phyloP scores from a whole-genome alignment of 2,888 invertebrate genomes.

The Pristionchus maxplancki region DNA sequence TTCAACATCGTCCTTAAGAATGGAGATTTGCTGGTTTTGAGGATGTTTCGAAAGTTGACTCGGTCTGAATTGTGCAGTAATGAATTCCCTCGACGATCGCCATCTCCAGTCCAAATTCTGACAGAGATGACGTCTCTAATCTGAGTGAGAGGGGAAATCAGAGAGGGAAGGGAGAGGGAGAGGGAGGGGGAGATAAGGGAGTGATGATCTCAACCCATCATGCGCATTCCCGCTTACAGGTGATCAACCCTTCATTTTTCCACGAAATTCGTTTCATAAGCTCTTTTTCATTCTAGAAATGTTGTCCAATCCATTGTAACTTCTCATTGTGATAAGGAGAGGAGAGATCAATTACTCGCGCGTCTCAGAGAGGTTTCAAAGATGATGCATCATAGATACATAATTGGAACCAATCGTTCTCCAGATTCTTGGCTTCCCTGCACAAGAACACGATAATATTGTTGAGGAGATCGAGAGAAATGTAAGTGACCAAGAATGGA shows the following conservation, averaged over 20 bases:
- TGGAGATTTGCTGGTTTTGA: too few species aligned
- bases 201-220: not conserved
- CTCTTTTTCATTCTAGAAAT: not conserved
- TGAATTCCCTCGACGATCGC: too few species aligned
- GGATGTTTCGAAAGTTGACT: too few species aligned
- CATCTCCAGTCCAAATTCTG: not conserved
- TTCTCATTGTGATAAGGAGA: conserved; percentile 14
- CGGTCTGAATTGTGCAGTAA: too few species aligned
- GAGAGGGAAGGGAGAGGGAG: not conserved
- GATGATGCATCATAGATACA: not conserved
- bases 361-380: conserved; percentile 26
- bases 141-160: conserved; percentile 27
- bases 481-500: not conserved
- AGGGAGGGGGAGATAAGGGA: not conserved
- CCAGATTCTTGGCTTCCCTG: not conserved
- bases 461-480: conserved; percentile 13
- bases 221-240: conserved; percentile 49
- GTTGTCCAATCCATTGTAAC: conserved; percentile 29
- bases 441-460: conserved; percentile 12
- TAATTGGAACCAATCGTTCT: not conserved
- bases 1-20: too few species aligned
- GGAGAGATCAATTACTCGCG: conserved; percentile 1
- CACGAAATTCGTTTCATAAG: not conserved
- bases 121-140: conserved; percentile 1
- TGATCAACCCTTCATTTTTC: not conserved